Percentiles rank a stretch among this genome's conserved stretches.
phyloP scores from a whole-genome alignment of 2,797 vertebrate species.

The Podarcis siculus region DNA sequence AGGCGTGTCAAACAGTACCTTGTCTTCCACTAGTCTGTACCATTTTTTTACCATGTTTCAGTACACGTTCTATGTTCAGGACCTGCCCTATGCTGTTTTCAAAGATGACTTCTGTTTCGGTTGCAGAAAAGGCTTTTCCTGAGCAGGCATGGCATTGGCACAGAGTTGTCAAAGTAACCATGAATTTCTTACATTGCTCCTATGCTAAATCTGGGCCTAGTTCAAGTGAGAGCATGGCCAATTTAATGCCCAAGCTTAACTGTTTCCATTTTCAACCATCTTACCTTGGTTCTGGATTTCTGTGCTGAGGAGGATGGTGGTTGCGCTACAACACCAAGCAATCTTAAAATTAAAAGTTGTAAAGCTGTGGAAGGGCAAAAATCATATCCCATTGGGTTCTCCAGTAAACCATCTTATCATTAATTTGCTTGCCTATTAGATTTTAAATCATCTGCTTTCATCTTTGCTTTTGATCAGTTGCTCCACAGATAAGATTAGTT shows the following conservation, averaged over 20 bases:
- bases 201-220: background rate
- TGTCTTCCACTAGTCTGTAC: background rate
- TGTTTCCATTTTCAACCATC: background rate
- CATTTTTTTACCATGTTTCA: background rate
- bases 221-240: background rate
- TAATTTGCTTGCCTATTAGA: background rate
- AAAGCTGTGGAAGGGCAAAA: background rate
- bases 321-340: background rate
- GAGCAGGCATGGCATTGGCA: background rate
- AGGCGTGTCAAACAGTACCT: background rate
- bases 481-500: background rate
- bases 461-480: background rate
- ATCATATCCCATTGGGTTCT: background rate
- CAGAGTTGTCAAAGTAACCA: background rate
- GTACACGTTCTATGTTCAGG: background rate
- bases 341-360: background rate
- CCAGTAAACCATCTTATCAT: background rate
- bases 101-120: background rate
- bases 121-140: background rate
- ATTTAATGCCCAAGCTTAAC: background rate
- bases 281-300: background rate
- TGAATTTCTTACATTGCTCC: background rate
- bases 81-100: background rate
- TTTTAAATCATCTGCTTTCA: background rate
- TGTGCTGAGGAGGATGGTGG: background rate